Percentiles rank a stretch among this genome's conserved stretches.
phyloP scores from a whole-genome alignment of 2,797 vertebrate species.

The Ispidina picta region DNA sequence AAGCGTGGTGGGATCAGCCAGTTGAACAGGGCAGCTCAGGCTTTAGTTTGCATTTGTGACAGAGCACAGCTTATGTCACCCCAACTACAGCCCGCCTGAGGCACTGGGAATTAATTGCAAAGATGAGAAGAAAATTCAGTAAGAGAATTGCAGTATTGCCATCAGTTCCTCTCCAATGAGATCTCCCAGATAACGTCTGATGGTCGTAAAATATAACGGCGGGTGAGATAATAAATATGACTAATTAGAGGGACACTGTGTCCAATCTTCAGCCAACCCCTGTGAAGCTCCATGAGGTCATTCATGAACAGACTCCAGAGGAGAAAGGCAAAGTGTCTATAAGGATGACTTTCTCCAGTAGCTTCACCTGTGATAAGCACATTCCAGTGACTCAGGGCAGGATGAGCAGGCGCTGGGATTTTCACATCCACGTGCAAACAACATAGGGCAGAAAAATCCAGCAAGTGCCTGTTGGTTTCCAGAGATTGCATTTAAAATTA shows the following conservation, averaged over 20 bases:
- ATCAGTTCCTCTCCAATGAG: not conserved
- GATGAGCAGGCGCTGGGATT: not conserved
- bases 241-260: not conserved
- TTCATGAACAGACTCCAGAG: constrained; percentile 1
- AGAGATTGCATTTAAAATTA: not conserved
- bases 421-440: not conserved
- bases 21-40: not conserved
- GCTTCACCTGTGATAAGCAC: constrained; percentile 34
- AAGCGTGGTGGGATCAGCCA: rapidly evolving
- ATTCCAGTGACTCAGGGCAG: constrained; percentile 25
- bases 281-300: constrained; percentile 13
- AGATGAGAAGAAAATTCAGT: constrained; percentile 12
- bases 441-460: not conserved
- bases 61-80: not conserved
- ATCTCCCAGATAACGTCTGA: not conserved
- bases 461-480: not conserved
- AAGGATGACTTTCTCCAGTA: not conserved
- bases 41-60: not conserved
- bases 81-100: not conserved
- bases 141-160: constrained; percentile 1
- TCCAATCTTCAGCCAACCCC: not conserved
- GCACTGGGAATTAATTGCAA: not conserved
- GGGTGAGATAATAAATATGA: not conserved
- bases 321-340: not conserved
- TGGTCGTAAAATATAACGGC: not conserved